Base-by-base conservation (phyloP, 2,113 vertebrate genomes). In the Thinocorus orbignyianus region DNA sequence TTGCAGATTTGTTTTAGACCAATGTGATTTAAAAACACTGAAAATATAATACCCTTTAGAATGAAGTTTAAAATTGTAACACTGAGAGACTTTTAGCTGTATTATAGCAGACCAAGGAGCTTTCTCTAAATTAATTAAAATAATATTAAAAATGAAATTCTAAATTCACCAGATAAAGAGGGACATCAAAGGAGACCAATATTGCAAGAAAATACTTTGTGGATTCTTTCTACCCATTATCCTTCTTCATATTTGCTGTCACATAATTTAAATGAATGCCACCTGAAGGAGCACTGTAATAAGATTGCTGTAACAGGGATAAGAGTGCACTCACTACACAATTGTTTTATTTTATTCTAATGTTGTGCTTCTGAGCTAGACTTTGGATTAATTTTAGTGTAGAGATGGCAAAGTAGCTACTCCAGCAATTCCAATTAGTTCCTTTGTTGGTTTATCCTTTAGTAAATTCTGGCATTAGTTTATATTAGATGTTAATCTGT, bases 231-330 rank as follows among this genome's bases (percentile, higher is more conserved):
- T 72, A 14, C 52, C 17, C 23, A 15, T 88, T 93, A 76, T 82
- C 62, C 25, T 31, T 81, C 48, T 89, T 81, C 65, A 81, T 88
- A 61, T 86, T 92, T 64, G 71, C 52, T 77, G 46, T 85, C 24
- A 87, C 93, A 82, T 87, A 62, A 82, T 82, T 94, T 77, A 91
- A 92, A 86, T 54, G 88, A 85, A 96, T 72, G 61, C 41, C 44
- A 76, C 16, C 48, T 82, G 37, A 92, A 93, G 65, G 42, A 92
- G 23, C 20, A 39, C 15, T 68, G 42, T 55, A 89, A 58, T 71
- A 89, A 74, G 65, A 64, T 15, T 74, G 25, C 55, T 81, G 7
- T 81, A 70, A 51, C 20, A 51, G n/a, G 8, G 13, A 68, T 71
- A 58, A 70, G 39, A 81, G 16, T 19, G 14, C n/a, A 42, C 17